Conservation (phyloP, 2,113 vertebrate species). For the Tenrec ecaudatus region DNA sequence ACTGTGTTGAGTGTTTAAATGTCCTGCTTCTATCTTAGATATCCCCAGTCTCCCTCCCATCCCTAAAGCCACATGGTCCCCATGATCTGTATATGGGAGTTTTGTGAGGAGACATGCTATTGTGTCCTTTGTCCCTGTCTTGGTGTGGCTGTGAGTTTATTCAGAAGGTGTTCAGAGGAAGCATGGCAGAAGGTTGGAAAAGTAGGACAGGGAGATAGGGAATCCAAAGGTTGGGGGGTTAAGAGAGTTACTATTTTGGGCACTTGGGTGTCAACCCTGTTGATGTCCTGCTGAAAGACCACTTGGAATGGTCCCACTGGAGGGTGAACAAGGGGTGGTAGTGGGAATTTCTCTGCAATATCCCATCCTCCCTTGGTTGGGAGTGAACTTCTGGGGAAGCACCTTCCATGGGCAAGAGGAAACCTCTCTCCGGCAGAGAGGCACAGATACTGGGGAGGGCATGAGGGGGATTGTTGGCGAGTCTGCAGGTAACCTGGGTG, state of each 20-base stretch:
- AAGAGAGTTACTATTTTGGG: neutral
- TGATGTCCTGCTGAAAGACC: neutral
- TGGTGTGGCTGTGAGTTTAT: neutral
- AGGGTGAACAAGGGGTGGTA: neutral
- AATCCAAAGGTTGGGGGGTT: neutral
- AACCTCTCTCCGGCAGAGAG: neutral
- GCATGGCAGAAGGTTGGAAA: neutral
- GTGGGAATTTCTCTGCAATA: neutral
- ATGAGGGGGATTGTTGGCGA: neutral
- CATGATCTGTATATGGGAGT: neutral
- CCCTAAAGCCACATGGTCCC: neutral
- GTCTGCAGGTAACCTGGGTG: neutral
- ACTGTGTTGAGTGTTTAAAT: neutral
- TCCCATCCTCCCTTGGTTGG: neutral
- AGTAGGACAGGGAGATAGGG: neutral
- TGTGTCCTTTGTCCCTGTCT: neutral
- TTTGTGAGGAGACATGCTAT: neutral
- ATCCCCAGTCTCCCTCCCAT: neutral
- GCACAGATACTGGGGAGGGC: neutral
- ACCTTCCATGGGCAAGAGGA: neutral
- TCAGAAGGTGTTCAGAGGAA: neutral
- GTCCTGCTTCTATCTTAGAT: neutral
- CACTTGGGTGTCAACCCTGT: neutral
- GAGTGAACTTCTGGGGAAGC: neutral
- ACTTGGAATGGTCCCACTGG: neutral